Evolutionary conservation across 2,797 vertebrate genomes (phyloP).

Genomic region (Microcaecilia unicolor): DNA sequence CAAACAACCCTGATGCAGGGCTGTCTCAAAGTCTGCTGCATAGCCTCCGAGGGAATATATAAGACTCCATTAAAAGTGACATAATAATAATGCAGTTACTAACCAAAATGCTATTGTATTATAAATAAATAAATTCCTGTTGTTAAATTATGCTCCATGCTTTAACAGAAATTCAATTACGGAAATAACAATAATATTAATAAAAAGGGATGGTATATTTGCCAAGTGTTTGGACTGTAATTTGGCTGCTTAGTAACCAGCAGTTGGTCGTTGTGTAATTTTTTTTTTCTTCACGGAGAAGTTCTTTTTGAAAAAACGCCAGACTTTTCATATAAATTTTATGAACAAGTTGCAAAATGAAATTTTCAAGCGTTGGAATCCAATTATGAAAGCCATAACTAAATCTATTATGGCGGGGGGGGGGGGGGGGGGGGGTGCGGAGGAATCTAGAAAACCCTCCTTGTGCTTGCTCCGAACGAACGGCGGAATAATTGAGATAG

Average conservation of each 20-base stretch:
- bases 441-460: conserved; percentile 52
- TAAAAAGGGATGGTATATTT: conserved; percentile 51
- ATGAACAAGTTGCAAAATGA: conserved; percentile 61
- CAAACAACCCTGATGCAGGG: conserved; percentile 54
- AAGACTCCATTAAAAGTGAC: conserved; percentile 60
- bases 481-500: conserved; percentile 57
- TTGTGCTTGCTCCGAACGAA: conserved; percentile 43
- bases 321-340: conserved; percentile 55
- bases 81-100: conserved; percentile 64
- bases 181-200: conserved; percentile 70
- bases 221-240: conserved; percentile 57
- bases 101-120: conserved; percentile 59
- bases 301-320: conserved; percentile 61
- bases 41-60: conserved; percentile 51
- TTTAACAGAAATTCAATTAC: conserved; percentile 78
- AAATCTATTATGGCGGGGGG: conserved; percentile 58
- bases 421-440: conserved; percentile 57
- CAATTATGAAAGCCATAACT: conserved; percentile 58
- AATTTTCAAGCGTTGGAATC: conserved; percentile 63
- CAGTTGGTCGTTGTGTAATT: conserved; percentile 53
- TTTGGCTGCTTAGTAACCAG: conserved; percentile 61
- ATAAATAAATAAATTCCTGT: conserved; percentile 61
- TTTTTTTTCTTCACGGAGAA: conserved; percentile 51
- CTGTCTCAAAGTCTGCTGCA: conserved; percentile 49
- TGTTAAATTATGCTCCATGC: conserved; percentile 55